Base-by-base conservation (phyloP, 1,140 invertebrate species). In the Penaeus japonicus region DNA sequence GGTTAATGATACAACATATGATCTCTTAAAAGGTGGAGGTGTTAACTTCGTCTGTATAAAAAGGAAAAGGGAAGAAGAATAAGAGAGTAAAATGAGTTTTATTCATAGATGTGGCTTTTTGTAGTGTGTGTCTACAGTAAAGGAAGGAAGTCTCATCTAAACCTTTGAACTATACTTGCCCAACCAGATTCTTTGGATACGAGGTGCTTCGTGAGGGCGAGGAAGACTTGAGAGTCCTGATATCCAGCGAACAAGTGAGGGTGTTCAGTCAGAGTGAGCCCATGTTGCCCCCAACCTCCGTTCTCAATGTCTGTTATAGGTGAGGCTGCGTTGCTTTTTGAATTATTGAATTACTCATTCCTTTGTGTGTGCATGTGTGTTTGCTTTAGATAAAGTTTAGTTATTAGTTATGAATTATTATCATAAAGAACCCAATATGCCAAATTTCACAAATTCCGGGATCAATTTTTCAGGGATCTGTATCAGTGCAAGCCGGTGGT, bases 201-300 rank as follows among this genome's bases (percentile, higher is more conserved):
- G 97, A 98, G 92, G 93, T 94, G 92, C 92, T 98, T 87, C 94
- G 96, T 84, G 94, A 94, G 92, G 94, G 95, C 89, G 92, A 94
- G 89, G 94, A 96, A 92, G 94, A 95, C 93, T 93, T 96, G 91
- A 94, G 95, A 81, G 95, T 96, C 81, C 93, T 97, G 24, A 95
- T 97, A 73, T 96, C 96, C 2, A 95, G 95, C 91, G 94, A 96
- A 91, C 95, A 95, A 92, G 94, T 98, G 22, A 94, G 96, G 82
- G 95, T 98, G 91, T 95, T 98, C 5, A 94, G 94, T 35, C 93
- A 93, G 7, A 94, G 93, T 59, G 93, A 62, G 90, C 73, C 92
- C 90, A 57, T 93, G 90, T n/a, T 93, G 92, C 81, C 92, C 90
- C 90, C 93, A 79, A 93, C 95, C 59, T 93, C 95, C 59, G 95